Evolutionary conservation across 2,797 vertebrate genomes (phyloP).

Genomic region (Chaenodraco wilsoni): DNA sequence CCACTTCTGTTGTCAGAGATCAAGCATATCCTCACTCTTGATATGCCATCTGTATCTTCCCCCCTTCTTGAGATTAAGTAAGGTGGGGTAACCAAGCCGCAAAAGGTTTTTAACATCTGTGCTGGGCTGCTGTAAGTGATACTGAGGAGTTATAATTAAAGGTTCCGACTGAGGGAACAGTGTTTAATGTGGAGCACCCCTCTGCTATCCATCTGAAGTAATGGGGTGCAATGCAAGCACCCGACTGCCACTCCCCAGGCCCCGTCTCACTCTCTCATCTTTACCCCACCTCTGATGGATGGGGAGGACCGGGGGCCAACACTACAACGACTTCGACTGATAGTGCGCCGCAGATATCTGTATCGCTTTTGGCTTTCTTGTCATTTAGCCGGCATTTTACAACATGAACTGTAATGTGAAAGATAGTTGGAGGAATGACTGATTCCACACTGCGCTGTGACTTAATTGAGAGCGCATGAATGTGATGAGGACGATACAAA

Average conservation of each 20-base stretch:
- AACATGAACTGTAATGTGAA: constrained; percentile 23
- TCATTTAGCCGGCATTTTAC: constrained; percentile 62
- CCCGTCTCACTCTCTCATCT: constrained; percentile 77
- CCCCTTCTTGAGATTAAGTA: constrained; percentile 84
- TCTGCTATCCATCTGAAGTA: constrained; percentile 86
- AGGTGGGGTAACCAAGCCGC: constrained; percentile 85
- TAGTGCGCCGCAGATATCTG: constrained; percentile 42
- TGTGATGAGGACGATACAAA: constrained; percentile 39
- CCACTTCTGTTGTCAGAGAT: constrained; percentile 77
- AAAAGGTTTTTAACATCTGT: constrained; percentile 86
- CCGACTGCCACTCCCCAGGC: constrained; percentile 80
- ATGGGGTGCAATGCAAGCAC: constrained; percentile 83
- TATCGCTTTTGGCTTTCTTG: constrained; percentile 67
- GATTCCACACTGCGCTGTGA: constrained; percentile 48
- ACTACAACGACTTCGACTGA: constrained; percentile 69
- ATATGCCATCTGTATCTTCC: constrained; percentile 81
- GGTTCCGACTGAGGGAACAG: constrained; percentile 87
- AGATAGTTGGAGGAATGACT: constrained; percentile 59
- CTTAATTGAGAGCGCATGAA: constrained; percentile 66
- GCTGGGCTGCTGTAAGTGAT: constrained; percentile 87
- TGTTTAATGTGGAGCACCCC: constrained; percentile 87
- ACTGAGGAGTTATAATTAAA: constrained; percentile 89
- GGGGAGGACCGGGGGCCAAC: constrained; percentile 76
- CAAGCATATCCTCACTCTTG: constrained; percentile 80
- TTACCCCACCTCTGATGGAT: constrained; percentile 81